phyloP scores from a whole-genome alignment of 2,888 invertebrate species.

The Heliconius erato region DNA sequence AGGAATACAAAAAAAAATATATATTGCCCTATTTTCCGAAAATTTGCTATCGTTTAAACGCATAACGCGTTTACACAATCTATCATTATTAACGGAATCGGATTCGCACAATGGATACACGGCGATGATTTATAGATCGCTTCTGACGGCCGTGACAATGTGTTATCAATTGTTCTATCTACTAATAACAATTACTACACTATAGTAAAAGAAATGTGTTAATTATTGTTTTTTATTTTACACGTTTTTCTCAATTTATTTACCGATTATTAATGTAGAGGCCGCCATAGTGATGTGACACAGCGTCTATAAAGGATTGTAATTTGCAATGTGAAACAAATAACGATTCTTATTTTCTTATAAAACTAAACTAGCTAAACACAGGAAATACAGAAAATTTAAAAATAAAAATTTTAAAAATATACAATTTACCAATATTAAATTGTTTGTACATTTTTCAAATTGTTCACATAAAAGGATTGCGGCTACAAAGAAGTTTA shows the following conservation, averaged over 20 bases:
- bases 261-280: background rate
- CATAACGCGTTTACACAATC: conserved; percentile 47
- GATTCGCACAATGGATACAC: conserved; percentile 49
- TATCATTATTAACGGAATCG: conserved; percentile 50
- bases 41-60: conserved; percentile 29
- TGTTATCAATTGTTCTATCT: conserved; percentile 42
- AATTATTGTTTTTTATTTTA: background rate
- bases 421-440: background rate
- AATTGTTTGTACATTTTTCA: background rate
- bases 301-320: background rate
- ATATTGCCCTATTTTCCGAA: conserved; percentile 19
- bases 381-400: too few relatives aligned
- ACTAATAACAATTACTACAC: conserved; percentile 23
- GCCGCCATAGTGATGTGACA: background rate
- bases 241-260: background rate
- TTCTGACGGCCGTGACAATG: conserved; percentile 41
- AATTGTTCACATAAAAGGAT: background rate
- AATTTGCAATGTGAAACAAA: too few relatives aligned
- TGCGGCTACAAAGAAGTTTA: background rate
- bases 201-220: background rate
- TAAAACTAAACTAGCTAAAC: too few relatives aligned
- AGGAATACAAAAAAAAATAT: conserved; percentile 9
- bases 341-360: too few relatives aligned
- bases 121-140: conserved; percentile 49
- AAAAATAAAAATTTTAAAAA: too few relatives aligned